Base-by-base conservation (phyloP, 2,888 invertebrate species). In the Ecliptopera silaceata region DNA sequence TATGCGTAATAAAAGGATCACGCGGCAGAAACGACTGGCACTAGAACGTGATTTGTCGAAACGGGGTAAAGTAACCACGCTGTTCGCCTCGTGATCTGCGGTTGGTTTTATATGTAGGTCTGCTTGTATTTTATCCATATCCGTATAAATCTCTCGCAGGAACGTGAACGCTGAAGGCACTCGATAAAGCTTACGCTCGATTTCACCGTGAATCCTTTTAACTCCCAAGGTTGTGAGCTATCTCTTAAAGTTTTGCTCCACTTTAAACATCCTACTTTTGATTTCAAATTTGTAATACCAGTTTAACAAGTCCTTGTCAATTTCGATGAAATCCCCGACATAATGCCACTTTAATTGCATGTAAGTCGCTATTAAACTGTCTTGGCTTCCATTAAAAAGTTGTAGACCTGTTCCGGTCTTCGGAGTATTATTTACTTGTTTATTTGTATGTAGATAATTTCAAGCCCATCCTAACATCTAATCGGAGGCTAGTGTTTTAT, bases 21-120 rank as follows among this genome's bases (percentile, higher is more conserved):
- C 77, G 74, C 65, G 74, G 68, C 69, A 45, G 41, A 42, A 43
- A 47, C 58, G 53, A 53, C 58, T 61, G 66, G 64, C 63, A 61
- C 51, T 36, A 20, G 34, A 79, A 77, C 80, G 79, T 78, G 82
- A 75, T 65, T 69, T 66, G 65, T 68, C 69, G 69, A 74, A 79
- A 77, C 69, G 66, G 74, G 70, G 69, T 70, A 70, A 69, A 68
- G 65, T 64, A 67, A 71, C 72, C 72, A 74, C 75, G 72, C 55
- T 68, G 46, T 51, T 29, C 34, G 77, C 77, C 80, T 66, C 79
- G 80, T 80, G 79, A 74, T 70, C 64, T 72, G 71, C 61, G 72
- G 65, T 71, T 64, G 65, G 63, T 62, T 72, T 68, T 58, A 61
- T 59, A 64, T 65, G 65, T 65, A 60, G 47, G 65, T 65, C 63